These are phyloP conservation scores for Cephalotes varians DNA, from an alignment of 2,888 invertebrate genomes.

Conservation along the genomic window DNA sequence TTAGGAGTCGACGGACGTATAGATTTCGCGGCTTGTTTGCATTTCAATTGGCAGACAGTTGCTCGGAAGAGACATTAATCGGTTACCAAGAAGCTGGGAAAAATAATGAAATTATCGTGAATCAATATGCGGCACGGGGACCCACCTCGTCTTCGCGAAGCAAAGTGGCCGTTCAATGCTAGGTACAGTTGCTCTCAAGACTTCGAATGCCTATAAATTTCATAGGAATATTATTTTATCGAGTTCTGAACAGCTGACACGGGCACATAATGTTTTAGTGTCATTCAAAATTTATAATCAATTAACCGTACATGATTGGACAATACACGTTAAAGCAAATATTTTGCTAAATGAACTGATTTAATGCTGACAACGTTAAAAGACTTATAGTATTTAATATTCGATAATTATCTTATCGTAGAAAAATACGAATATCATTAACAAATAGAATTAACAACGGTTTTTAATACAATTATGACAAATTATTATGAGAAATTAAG, in stretches of 20 bases:
- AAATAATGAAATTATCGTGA: constrained; percentile 77
- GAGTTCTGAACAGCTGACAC: constrained; percentile 2
- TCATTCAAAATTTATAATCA: constrained; percentile 34
- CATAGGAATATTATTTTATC: background rate
- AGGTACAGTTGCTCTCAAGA: constrained; percentile 73
- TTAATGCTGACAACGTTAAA: background rate
- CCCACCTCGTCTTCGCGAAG: constrained; percentile 64
- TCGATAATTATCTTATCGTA: background rate
- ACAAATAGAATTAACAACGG: background rate
- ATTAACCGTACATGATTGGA: background rate
- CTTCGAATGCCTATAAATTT: constrained; percentile 55
- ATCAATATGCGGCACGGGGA: constrained; percentile 74
- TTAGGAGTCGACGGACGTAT: constrained; percentile 58
- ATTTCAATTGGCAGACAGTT: constrained; percentile 74
- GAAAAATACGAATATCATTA: background rate
- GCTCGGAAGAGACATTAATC: constrained; percentile 74
- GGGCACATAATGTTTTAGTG: background rate
- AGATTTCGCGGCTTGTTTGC: constrained; percentile 70
- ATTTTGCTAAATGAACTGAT: background rate
- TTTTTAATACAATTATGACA: background rate
- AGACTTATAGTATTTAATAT: background rate
- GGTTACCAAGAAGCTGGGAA: constrained; percentile 71
- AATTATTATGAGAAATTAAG: background rate
- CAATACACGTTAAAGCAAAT: constrained; percentile 2
- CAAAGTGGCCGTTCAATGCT: constrained; percentile 65